Evolutionary conservation across 1,140 invertebrate genomes (phyloP).

Genomic region (Hyposmocoma kahamanoa): DNA sequence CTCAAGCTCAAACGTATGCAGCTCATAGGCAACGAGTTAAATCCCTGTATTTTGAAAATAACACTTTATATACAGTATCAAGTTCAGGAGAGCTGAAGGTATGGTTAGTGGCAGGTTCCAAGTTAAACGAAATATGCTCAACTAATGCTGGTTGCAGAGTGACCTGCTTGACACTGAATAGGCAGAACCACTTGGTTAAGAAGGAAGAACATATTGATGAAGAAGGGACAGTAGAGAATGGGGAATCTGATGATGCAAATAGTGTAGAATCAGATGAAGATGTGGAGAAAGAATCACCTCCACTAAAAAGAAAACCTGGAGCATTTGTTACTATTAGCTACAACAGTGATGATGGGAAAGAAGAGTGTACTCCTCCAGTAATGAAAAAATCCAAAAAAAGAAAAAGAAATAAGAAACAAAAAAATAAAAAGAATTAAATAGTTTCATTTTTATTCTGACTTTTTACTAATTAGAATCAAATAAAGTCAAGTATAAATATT

Average conservation of each 20-base stretch:
- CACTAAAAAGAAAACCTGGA: conserved; percentile 44
- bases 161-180: conserved; percentile 74
- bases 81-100: conserved; percentile 87
- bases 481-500: neutral
- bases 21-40: conserved; percentile 82
- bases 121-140: conserved; percentile 69
- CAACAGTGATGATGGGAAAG: conserved; percentile 29
- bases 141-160: conserved; percentile 76
- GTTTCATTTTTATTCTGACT: conserved; percentile 7
- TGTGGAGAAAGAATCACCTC: conserved; percentile 16
- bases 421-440: conserved; percentile 32
- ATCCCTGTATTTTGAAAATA: conserved; percentile 73
- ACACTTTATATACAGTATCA: conserved; percentile 77
- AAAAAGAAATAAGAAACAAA: conserved; percentile 46
- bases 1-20: conserved; percentile 64
- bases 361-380: conserved; percentile 25
- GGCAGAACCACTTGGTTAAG: conserved; percentile 58
- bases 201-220: too few relatives aligned
- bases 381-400: conserved; percentile 53
- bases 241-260: conserved; percentile 22
- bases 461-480: conserved; percentile 8
- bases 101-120: conserved; percentile 76
- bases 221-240: conserved; percentile 26
- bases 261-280: conserved; percentile 38
- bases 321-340: conserved; percentile 60